Percentiles rank a stretch among this genome's conserved stretches.
Evolutionary conservation across 2,888 invertebrate genomes (phyloP).

Genomic region (Scrobipalpa atriplicella): DNA sequence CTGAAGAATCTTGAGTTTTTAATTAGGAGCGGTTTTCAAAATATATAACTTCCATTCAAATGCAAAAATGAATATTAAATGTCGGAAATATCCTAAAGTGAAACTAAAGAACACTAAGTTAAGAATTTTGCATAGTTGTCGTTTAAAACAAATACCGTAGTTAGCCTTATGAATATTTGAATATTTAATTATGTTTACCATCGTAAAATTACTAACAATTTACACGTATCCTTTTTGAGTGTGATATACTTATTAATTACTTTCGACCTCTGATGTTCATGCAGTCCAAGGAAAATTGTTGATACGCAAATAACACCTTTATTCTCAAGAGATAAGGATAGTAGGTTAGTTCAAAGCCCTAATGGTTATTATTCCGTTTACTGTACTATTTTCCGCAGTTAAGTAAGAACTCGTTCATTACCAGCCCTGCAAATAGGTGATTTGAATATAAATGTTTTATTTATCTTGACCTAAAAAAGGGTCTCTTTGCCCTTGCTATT

Average conservation of each 20-base stretch:
- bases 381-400: neutral
- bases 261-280: neutral
- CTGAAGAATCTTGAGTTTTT: neutral
- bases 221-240: neutral
- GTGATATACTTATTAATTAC: neutral
- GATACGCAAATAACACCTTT: no score
- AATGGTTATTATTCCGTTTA: neutral
- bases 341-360: neutral
- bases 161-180: neutral
- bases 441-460: conserved; percentile 15
- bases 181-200: neutral
- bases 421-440: conserved; percentile 13
- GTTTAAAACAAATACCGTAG: neutral
- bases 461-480: conserved; percentile 18
- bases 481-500: conserved; percentile 11
- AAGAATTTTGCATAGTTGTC: no score
- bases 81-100: no score
- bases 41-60: neutral
- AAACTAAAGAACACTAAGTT: no score
- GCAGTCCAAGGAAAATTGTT: no score
- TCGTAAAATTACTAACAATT: neutral
- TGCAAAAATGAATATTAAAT: no score
- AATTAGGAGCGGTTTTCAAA: neutral
- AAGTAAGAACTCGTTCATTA: conserved; percentile 6
- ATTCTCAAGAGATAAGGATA: neutral